Evolutionary conservation across 2,113 vertebrate genomes (phyloP).

Genomic region (Sceloporus undulatus): DNA sequence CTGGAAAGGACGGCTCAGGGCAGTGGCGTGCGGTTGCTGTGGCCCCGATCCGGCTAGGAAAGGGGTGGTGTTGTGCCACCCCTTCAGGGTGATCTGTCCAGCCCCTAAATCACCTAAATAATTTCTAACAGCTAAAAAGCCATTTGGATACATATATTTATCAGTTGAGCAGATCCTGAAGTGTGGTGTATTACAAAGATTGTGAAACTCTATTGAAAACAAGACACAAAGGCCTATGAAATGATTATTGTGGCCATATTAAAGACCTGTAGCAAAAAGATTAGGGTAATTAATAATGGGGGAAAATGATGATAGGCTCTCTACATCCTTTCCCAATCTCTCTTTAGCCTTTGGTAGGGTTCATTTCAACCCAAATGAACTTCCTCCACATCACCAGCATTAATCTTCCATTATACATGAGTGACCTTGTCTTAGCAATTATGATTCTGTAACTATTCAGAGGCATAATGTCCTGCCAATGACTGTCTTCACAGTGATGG

Average conservation of each 20-base stretch:
- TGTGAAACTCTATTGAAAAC: not conserved
- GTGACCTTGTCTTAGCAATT: not conserved
- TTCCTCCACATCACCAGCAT: too few relatives aligned
- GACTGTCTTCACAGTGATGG: too few relatives aligned
- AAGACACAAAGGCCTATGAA: not conserved
- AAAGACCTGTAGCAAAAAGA: not conserved
- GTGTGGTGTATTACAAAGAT: not conserved
- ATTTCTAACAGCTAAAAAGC: constrained; percentile 45
- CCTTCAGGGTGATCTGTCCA: too few relatives aligned
- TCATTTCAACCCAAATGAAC: too few relatives aligned
- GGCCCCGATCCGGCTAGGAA: too few relatives aligned
- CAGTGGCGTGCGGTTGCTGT: too few relatives aligned
- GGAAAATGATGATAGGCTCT: not conserved
- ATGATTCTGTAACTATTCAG: not conserved
- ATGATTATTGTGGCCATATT: not conserved
- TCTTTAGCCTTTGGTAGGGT: too few relatives aligned
- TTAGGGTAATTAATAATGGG: not conserved
- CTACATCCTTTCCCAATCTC: too few relatives aligned
- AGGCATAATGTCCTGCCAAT: not conserved
- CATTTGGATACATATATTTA: constrained; percentile 57
- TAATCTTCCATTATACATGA: too few relatives aligned
- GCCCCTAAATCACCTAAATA: not conserved
- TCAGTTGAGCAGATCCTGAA: constrained; percentile 23
- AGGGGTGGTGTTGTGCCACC: too few relatives aligned
- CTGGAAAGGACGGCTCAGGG: too few relatives aligned